Evolutionary conservation across 1,140 invertebrate species (phyloP).

Genomic region (Saccostrea cuccullata): DNA sequence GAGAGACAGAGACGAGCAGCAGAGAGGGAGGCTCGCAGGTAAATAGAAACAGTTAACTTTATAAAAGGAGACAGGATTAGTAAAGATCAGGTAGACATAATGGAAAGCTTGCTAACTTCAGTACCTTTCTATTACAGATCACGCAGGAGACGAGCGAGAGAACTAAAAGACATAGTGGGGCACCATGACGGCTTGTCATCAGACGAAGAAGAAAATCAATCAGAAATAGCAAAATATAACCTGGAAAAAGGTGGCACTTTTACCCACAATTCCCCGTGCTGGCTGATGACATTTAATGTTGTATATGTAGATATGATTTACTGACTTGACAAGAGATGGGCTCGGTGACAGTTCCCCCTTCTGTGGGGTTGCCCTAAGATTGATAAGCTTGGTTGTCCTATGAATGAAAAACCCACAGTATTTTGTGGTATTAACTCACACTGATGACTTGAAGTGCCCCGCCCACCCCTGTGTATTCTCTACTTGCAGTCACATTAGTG

Average conservation of each 20-base stretch:
- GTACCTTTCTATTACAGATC: constrained; percentile 80
- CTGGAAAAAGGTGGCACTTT: constrained; percentile 76
- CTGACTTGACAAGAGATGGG: not conserved
- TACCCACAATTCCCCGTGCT: constrained; percentile 24
- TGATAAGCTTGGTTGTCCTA: not conserved
- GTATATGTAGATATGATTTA: not conserved
- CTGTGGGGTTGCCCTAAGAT: not conserved
- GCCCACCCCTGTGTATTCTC: not conserved
- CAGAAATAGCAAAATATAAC: constrained; percentile 85
- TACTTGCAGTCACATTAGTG: not conserved
- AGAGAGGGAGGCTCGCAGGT: constrained; percentile 91
- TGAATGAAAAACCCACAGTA: not conserved
- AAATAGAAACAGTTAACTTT: not conserved
- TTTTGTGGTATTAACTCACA: not conserved
- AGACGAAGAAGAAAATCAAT: constrained; percentile 94
- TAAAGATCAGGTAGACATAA: not conserved
- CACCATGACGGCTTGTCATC: constrained; percentile 98
- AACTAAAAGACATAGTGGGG: constrained; percentile 80
- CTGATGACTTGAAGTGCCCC: not conserved
- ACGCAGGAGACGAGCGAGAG: constrained; percentile 86
- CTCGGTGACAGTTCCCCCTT: not conserved
- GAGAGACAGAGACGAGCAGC: constrained; percentile 88
- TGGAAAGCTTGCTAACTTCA: not conserved
- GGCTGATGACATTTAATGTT: constrained; percentile 21
- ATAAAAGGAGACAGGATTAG: not conserved